Conservation (phyloP, 1,140 invertebrate genomes). For the Ceratitis capitata region DNA sequence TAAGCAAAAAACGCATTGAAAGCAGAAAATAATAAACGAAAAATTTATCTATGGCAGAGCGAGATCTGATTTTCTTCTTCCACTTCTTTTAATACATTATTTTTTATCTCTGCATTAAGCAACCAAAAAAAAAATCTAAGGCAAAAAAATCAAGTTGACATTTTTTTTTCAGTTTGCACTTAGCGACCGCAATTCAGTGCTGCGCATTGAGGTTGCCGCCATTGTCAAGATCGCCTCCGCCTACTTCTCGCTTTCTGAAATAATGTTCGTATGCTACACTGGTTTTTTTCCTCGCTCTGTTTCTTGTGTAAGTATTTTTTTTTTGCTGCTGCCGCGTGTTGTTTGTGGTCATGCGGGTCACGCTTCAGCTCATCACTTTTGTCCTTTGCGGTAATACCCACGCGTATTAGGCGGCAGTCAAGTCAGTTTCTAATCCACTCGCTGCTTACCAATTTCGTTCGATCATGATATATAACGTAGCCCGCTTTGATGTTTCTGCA, state of each 20-base stretch:
- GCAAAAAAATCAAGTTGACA: not conserved
- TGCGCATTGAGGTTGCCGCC: conserved; percentile 7
- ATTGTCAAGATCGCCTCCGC: not conserved
- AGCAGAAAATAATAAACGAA: too few species aligned
- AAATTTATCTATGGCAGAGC: not conserved
- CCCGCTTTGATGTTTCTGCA: not conserved
- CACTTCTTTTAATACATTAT: not conserved
- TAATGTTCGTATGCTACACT: not conserved
- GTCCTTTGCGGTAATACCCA: conserved; percentile 32
- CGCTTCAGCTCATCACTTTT: not conserved
- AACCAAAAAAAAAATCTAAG: not conserved
- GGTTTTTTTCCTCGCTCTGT: not conserved
- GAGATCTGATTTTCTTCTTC: not conserved
- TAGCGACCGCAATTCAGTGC: not conserved
- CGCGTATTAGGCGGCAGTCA: conserved; percentile 18
- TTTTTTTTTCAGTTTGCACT: not conserved
- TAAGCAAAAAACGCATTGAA: conserved; percentile 30
- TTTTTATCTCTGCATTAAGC: not conserved
- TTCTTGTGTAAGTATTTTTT: not conserved
- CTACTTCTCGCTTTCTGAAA: not conserved
- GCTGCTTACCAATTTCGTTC: not conserved
- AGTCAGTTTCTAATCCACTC: conserved; percentile 26
- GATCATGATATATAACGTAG: conserved; percentile 1
- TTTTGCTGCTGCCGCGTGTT: not conserved
- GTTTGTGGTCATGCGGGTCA: conserved; percentile 24